Evolutionary conservation across 2,113 vertebrate genomes (phyloP).

Genomic region (Mystacornis crossleyi): DNA sequence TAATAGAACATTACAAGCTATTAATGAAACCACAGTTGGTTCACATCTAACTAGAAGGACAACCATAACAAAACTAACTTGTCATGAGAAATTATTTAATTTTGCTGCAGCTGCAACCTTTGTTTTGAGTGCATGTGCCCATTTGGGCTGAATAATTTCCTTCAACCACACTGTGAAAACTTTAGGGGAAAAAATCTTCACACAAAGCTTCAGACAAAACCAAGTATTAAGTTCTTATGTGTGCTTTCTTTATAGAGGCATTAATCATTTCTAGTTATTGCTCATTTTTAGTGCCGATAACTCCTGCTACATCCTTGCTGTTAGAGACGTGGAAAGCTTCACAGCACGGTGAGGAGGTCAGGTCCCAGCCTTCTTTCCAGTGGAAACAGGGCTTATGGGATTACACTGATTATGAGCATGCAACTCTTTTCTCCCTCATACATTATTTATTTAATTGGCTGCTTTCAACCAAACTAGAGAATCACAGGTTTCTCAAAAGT

Average conservation of each 20-base stretch:
- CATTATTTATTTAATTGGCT: slow-evolving; percentile 19
- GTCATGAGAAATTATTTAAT: neutral
- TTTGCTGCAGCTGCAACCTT: neutral
- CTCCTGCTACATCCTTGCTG: neutral
- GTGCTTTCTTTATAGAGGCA: neutral
- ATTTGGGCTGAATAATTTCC: neutral
- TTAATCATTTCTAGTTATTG: neutral
- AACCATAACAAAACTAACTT: neutral
- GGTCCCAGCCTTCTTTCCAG: neutral
- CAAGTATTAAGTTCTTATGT: neutral
- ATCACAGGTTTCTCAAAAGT: neutral
- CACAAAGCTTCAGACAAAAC: neutral
- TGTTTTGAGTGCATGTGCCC: neutral
- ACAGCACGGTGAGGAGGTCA: neutral
- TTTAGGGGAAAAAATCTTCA: neutral
- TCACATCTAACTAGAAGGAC: neutral
- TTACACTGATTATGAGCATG: neutral
- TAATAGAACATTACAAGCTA: neutral
- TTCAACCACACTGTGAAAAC: neutral
- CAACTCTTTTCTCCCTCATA: slow-evolving; percentile 14
- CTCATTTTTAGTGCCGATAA: neutral
- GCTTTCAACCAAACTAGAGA: slow-evolving; percentile 1
- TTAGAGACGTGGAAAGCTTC: neutral
- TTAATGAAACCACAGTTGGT: neutral
- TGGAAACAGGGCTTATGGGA: neutral